Base-by-base conservation (phyloP, 2,888 invertebrate genomes). In the Sabellastarte sp. region DNA sequence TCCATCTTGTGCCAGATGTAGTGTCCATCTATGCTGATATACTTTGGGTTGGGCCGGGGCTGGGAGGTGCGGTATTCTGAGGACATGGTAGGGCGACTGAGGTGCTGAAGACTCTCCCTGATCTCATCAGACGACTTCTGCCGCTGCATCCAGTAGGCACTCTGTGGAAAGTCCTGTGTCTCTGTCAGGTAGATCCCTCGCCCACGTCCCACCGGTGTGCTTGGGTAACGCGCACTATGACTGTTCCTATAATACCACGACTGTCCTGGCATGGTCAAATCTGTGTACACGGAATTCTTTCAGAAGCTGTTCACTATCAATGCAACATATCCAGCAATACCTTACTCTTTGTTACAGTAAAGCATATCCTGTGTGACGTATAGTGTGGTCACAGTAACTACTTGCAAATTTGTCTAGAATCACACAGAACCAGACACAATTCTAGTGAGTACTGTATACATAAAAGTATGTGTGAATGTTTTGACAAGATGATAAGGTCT, bases 1-100 rank as follows among this genome's bases (percentile, higher is more conserved):
- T 32, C 57, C 62, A 62, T 32, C 29, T 58, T 62, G 29, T n/a
- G 24, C 62, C 62, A 62, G 30, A 62, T 28, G 29, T 41, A 58
- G n/a, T 62, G 57, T 3, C 31, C 57, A 31, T 62, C 62, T 15
- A 4, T 15, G 28, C 57, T 50, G 15, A 30, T 28, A 50, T 58
- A 50, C 3, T 4, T 50, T 41, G 30, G 59, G 50, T 50, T 30
- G 3, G 59, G 29, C 3, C 50, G 10, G 20, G 62, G 62, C 30
- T 41, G 10, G 24, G 41, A 33, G 28, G 28, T 41, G 20, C 62
- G 57, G 3, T 29, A 28, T 3, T 57, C 41, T 4, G 60, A 41
- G 10, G 62, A 57, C 28, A 62, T 3, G 10, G 62, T 62, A 10
- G 62, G 62, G 10, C 57, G 33, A 29, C 29, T 24, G 10, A 62